Evolutionary conservation across 2,888 invertebrate genomes (phyloP).

Genomic region (Brenthis hecate): DNA sequence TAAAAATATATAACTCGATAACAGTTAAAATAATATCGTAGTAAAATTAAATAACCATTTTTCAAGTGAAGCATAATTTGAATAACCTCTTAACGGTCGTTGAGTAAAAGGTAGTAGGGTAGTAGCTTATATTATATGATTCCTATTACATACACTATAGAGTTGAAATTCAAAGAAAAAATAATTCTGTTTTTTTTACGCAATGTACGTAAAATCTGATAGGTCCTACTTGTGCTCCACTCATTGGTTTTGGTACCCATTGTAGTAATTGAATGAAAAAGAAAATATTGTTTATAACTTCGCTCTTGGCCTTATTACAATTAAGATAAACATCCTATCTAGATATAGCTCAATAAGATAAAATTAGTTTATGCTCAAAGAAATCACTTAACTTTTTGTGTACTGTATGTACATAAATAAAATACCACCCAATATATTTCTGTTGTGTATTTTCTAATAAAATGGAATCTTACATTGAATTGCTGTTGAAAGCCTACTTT

Average conservation of each 20-base stretch:
- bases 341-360: no score
- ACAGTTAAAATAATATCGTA: slow-evolving; percentile 4
- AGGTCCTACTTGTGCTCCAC: slow-evolving; percentile 21
- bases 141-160: not conserved
- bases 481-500: no score
- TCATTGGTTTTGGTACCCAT: slow-evolving; percentile 40
- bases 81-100: slow-evolving; percentile 21
- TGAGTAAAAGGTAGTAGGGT: slow-evolving; percentile 13
- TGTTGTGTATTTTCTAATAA: no score
- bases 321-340: no score
- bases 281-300: slow-evolving; percentile 18
- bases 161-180: slow-evolving; percentile 3
- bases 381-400: no score
- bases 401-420: no score
- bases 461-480: no score
- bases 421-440: no score
- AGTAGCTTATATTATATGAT: not conserved
- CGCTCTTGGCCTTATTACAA: not conserved
- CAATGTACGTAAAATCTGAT: slow-evolving; percentile 29
- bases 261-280: slow-evolving; percentile 28
- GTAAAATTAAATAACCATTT: slow-evolving; percentile 12
- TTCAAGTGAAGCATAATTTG: slow-evolving; percentile 21
- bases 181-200: not conserved
- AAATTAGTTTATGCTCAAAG: no score
- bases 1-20: not conserved